Base-by-base conservation (phyloP, 2,888 invertebrate genomes). In the Eupeodes latifasciatus region DNA sequence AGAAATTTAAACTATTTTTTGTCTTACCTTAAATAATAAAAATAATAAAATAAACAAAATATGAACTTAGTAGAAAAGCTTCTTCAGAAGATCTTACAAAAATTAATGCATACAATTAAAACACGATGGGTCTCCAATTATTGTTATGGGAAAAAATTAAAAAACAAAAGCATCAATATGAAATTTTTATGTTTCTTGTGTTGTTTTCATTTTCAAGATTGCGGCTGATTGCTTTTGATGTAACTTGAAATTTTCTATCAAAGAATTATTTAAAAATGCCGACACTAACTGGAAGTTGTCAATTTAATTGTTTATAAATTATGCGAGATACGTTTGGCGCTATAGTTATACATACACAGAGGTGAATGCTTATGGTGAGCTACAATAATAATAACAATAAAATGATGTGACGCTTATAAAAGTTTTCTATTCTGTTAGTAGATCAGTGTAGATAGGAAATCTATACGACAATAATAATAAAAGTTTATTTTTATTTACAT, bases 211-310 rank as follows among this genome's bases (percentile, higher is more conserved):
- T 19, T 55, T 55, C 10, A 62, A 66, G 57, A 40, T 71, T 71
- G 71, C 71, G 71, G 71, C 71, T n/a, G 27, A 57, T 57, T 55
- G 44, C 9, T 27, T 71, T 71, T 71, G 71, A 71, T 71, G 57
- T 71, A 40, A 14, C 40, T 53, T 10, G 27, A 27, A 71, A 57
- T 77, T 62, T 49, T 78, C 77, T 74, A 84, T 88, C 88, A 88
- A 84, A 88, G 88, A 66, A 44, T 81, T 78, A 85, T 78, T 88
- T 81, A 88, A 84, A 85, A 84, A 85, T 61, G 81, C 88, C 88
- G 88, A 77, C 88, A 72, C 69, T 84, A 85, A 84, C 84, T 81
- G 77, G 77, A 62, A 81, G 78, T 81, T 88, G 88, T 84, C 84
- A 88, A 88, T 81, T 75, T 74, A 77, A 74, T 75, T 78, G 67